These are phyloP conservation scores for Bimastos eiseni DNA, from an alignment of 2,888 invertebrate species.

Conservation along the genomic window DNA sequence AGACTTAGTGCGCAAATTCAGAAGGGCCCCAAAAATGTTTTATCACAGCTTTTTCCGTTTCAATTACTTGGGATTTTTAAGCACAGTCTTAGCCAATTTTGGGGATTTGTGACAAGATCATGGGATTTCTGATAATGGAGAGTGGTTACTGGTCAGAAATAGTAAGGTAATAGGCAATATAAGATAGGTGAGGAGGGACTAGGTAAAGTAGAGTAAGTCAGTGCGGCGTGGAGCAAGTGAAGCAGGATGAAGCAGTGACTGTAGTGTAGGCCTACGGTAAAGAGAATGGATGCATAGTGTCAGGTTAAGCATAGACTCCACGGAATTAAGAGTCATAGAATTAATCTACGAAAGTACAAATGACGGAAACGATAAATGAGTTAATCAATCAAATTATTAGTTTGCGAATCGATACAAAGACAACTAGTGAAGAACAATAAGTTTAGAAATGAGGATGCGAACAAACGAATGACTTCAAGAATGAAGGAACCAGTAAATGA, in stretches of 20 bases:
- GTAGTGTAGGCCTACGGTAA: no score
- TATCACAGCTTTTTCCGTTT: no score
- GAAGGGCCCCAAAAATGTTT: no score
- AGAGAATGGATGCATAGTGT: no score
- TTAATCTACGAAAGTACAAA: not conserved
- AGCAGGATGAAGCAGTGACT: not conserved
- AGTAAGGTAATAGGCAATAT: not conserved
- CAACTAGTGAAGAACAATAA: not conserved
- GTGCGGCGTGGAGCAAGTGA: not conserved
- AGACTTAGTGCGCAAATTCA: no score
- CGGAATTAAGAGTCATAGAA: no score
- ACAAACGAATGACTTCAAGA: not conserved
- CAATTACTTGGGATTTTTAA: no score
- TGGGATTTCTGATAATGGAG: no score
- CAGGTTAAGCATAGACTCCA: not conserved
- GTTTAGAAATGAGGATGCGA: not conserved
- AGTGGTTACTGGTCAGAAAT: not conserved
- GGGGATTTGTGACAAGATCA: no score
- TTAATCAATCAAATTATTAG: not conserved
- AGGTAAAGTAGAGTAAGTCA: not conserved
- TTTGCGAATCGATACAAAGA: not conserved
- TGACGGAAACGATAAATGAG: not conserved
- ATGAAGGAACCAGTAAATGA: not conserved
- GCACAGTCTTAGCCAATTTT: no score
- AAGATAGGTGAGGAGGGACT: not conserved